A percentile compares a stretch with the other conserved stretches of the same genome.
phyloP scores from a whole-genome alignment of 2,888 invertebrate genomes.

The Rhagonycha fulva region DNA sequence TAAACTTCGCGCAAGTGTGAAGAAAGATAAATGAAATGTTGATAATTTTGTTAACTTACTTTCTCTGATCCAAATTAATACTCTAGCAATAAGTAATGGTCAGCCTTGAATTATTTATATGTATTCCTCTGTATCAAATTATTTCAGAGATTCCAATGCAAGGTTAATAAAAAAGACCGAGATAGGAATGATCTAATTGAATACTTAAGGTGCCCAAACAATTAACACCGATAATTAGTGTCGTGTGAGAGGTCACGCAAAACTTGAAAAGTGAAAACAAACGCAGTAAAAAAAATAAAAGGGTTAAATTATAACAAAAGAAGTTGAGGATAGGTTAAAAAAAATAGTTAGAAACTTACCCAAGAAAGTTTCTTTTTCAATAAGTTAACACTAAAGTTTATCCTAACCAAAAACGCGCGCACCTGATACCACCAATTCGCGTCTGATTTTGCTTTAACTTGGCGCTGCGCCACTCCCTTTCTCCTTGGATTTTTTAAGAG shows the following conservation, averaged over 20 bases:
- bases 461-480: slow-evolving; percentile 23
- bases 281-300: not conserved
- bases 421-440: slow-evolving; percentile 11
- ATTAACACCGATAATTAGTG: not conserved
- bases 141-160: slow-evolving; percentile 16
- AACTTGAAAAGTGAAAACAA: not conserved
- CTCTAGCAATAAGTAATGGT: not conserved
- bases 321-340: not conserved
- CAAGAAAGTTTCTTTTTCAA: not conserved
- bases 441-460: slow-evolving; percentile 6
- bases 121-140: slow-evolving; percentile 14
- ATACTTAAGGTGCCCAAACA: not conserved
- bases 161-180: slow-evolving; percentile 10
- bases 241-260: not conserved
- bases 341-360: not conserved
- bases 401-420: not conserved
- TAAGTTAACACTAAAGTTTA: not conserved
- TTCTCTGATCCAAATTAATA: slow-evolving; percentile 22
- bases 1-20: not conserved
- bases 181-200: slow-evolving; percentile 21
- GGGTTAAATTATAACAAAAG: not conserved
- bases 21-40: not conserved
- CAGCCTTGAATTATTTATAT: slow-evolving; percentile 26
- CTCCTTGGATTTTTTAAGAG: slow-evolving; percentile 13
- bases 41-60: slow-evolving; percentile 1